Evolutionary conservation across 2,797 vertebrate species (phyloP).

Genomic region (Leptoclinus maculatus): DNA sequence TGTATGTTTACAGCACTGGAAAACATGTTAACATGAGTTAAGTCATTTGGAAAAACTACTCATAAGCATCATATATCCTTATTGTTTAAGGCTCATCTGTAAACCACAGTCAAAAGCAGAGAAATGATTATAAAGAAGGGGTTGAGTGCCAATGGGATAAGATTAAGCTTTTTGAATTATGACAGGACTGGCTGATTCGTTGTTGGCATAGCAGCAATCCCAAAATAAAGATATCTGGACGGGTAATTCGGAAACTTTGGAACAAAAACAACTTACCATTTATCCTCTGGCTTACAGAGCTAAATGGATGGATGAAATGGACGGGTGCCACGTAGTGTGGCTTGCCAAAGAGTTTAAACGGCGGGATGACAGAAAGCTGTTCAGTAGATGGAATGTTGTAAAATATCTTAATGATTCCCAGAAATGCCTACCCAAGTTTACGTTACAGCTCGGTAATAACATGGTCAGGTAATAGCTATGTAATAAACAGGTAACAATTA

Average conservation of each 20-base stretch:
- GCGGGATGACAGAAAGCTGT: constrained; percentile 35
- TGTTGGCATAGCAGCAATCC: constrained; percentile 17
- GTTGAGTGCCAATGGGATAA: neutral
- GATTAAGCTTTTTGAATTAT: constrained; percentile 29
- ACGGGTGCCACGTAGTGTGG: constrained; percentile 44
- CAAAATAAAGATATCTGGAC: constrained; percentile 39
- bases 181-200: constrained; percentile 27
- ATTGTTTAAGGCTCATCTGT: constrained; percentile 15
- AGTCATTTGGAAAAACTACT: neutral
- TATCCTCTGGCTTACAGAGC: constrained; percentile 63
- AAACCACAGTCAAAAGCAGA: constrained; percentile 26
- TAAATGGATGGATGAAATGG: constrained; percentile 69
- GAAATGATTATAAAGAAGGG: constrained; percentile 4
- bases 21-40: neutral
- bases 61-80: neutral
- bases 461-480: neutral
- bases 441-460: neutral
- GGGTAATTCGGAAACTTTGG: constrained; percentile 29
- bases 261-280: constrained; percentile 77
- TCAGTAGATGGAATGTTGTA: constrained; percentile 48
- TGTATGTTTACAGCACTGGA: neutral
- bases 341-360: constrained; percentile 50
- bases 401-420: constrained; percentile 30
- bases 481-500: neutral
- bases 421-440: neutral